Conservation (phyloP, 2,888 invertebrate genomes). For the Platycheirus rosarum region DNA sequence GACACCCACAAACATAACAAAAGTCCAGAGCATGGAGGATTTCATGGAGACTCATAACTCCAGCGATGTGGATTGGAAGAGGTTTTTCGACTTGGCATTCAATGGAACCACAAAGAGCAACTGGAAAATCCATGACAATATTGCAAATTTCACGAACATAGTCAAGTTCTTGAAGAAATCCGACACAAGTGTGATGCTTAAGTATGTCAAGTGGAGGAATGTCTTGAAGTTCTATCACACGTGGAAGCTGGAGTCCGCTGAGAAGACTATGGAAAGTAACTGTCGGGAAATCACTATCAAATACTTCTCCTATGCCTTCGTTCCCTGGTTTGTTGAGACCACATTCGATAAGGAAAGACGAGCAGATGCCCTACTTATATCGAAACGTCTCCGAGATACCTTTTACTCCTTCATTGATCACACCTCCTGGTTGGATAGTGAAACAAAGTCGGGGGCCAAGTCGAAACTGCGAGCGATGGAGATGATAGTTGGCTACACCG, state of each 20-base stretch:
- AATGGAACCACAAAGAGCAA: slow-evolving; percentile 76
- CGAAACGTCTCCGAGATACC: slow-evolving; percentile 77
- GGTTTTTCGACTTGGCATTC: slow-evolving; percentile 78
- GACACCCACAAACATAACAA: slow-evolving; percentile 74
- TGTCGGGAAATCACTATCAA: slow-evolving; percentile 77
- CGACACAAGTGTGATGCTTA: slow-evolving; percentile 64
- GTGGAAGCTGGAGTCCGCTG: slow-evolving; percentile 76
- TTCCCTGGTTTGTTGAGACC: slow-evolving; percentile 80
- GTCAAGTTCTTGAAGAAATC: slow-evolving; percentile 76
- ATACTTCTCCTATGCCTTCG: slow-evolving; percentile 78
- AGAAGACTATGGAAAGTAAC: slow-evolving; percentile 73
- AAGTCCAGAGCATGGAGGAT: slow-evolving; percentile 74
- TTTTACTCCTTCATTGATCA: slow-evolving; percentile 78
- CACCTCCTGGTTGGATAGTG: slow-evolving; percentile 79
- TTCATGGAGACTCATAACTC: slow-evolving; percentile 76
- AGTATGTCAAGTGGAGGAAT: slow-evolving; percentile 77
- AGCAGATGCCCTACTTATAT: slow-evolving; percentile 77
- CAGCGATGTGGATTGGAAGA: slow-evolving; percentile 79
- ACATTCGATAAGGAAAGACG: slow-evolving; percentile 77
- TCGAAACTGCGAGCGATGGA: slow-evolving; percentile 80
- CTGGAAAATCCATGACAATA: slow-evolving; percentile 77
- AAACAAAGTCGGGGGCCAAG: slow-evolving; percentile 78
- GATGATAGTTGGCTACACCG: slow-evolving; percentile 78
- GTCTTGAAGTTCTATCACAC: slow-evolving; percentile 78
- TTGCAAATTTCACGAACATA: slow-evolving; percentile 76